Conservation (phyloP, 1,140 invertebrate genomes). For the Hyposmocoma kahamanoa region DNA sequence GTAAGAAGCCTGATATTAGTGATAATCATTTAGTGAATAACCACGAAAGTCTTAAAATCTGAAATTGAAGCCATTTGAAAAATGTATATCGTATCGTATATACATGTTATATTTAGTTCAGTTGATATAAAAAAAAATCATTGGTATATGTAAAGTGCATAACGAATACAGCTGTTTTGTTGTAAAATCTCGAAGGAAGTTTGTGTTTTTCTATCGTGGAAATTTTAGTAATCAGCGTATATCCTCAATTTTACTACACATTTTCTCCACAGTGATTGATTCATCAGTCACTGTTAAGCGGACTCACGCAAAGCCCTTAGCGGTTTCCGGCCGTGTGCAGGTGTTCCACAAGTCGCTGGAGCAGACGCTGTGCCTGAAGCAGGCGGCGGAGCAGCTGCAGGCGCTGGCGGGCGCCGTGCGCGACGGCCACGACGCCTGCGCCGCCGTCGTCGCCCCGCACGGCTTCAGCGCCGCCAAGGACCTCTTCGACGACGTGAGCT, state of each 20-base stretch:
- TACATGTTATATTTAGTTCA: no score
- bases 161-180: no score
- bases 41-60: no score
- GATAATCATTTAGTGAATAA: no score
- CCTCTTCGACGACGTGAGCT: constrained; percentile 29
- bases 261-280: background rate
- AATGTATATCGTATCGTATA: no score
- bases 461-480: constrained; percentile 12
- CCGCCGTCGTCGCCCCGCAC: background rate
- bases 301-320: background rate
- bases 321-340: constrained; percentile 11
- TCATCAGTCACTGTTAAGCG: background rate
- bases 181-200: no score
- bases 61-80: no score
- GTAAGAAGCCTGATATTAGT: no score
- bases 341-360: constrained; percentile 28
- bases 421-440: constrained; percentile 10
- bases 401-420: constrained; percentile 8
- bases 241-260: background rate
- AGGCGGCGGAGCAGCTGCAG: constrained; percentile 13
- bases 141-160: no score
- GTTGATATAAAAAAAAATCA: no score
- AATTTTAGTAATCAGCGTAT: no score
- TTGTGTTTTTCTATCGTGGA: no score
- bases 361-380: constrained; percentile 22